Evolutionary conservation across 2,113 vertebrate genomes (phyloP).

Genomic region (Austrofundulus limnaeus): DNA sequence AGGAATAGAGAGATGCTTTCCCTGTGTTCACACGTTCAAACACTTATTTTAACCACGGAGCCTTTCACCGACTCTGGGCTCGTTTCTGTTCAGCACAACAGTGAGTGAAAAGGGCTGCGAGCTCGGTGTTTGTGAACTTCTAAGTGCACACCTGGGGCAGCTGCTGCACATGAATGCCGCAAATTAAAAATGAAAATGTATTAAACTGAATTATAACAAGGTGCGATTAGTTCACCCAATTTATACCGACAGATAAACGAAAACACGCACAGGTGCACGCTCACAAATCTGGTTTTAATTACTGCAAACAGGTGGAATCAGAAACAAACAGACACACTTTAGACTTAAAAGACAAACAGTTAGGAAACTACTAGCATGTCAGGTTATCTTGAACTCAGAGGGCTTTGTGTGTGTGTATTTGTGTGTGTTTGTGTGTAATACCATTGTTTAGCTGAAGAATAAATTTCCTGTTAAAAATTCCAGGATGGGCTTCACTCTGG

Average conservation of each 20-base stretch:
- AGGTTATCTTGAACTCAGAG: neutral
- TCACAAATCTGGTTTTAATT: slow-evolving; percentile 36
- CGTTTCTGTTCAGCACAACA: slow-evolving; percentile 20
- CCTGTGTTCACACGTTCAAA: slow-evolving; percentile 11
- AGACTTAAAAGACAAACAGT: neutral
- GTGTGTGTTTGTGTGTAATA: too few species aligned
- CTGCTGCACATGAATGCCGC: slow-evolving; percentile 44
- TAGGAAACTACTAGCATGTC: too few species aligned
- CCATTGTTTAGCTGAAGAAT: slow-evolving; percentile 67
- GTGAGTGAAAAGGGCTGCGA: slow-evolving; percentile 18
- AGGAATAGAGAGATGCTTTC: neutral
- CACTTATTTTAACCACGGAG: slow-evolving; percentile 32
- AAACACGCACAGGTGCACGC: slow-evolving; percentile 51
- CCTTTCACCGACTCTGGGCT: slow-evolving; percentile 29
- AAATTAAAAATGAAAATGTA: slow-evolving; percentile 60
- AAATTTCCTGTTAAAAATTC: slow-evolving; percentile 72
- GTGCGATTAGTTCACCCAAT: slow-evolving; percentile 36
- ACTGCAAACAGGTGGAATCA: slow-evolving; percentile 14
- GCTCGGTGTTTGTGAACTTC: slow-evolving; percentile 36
- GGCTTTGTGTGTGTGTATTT: slow-evolving; percentile 7
- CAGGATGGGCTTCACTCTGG: slow-evolving; percentile 67
- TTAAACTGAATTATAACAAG: slow-evolving; percentile 39
- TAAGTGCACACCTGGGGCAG: slow-evolving; percentile 65
- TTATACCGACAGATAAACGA: slow-evolving; percentile 7
- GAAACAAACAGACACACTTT: neutral